Percentiles rank a stretch among this genome's conserved stretches.
These are phyloP conservation scores for Zosterops hypoxanthus DNA, from an alignment of 2,113 vertebrate genomes.

Conservation along the genomic window DNA sequence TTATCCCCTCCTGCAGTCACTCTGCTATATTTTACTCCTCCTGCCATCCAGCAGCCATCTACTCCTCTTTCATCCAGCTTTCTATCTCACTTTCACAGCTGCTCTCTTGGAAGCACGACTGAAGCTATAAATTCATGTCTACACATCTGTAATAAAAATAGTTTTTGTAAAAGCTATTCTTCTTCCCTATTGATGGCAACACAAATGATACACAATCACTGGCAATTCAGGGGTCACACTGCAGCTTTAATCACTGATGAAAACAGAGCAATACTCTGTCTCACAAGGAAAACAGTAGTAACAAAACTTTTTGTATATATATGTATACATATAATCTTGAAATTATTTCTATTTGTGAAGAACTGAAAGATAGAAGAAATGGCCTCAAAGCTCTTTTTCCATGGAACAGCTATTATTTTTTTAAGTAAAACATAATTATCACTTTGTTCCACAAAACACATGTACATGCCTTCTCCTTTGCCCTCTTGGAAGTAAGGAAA, in stretches of 20 bases:
- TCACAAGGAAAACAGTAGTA: not conserved
- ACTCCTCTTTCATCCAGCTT: slow-evolving; percentile 43
- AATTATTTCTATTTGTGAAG: not conserved
- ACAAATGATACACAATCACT: not conserved
- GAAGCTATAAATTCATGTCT: slow-evolving; percentile 48
- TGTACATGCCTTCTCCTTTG: not conserved
- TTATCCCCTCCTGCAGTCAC: not conserved
- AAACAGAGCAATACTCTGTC: not conserved
- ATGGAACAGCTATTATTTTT: not conserved
- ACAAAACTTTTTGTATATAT: not conserved
- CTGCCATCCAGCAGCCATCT: not conserved
- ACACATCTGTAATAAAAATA: slow-evolving; percentile 47
- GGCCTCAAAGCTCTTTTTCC: not conserved
- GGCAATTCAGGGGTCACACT: not conserved
- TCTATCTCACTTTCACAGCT: slow-evolving; percentile 60
- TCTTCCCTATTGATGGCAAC: not conserved
- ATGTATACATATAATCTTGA: not conserved
- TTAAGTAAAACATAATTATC: not conserved
- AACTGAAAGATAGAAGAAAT: not conserved
- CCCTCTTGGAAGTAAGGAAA: not conserved
- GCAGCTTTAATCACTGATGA: not conserved
- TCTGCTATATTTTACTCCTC: not conserved
- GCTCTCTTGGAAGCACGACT: slow-evolving; percentile 46
- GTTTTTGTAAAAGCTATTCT: slow-evolving; percentile 26
- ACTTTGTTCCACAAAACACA: not conserved